Base-by-base conservation (phyloP, 2,888 invertebrate genomes). In the Glaucopsyche alexis region DNA sequence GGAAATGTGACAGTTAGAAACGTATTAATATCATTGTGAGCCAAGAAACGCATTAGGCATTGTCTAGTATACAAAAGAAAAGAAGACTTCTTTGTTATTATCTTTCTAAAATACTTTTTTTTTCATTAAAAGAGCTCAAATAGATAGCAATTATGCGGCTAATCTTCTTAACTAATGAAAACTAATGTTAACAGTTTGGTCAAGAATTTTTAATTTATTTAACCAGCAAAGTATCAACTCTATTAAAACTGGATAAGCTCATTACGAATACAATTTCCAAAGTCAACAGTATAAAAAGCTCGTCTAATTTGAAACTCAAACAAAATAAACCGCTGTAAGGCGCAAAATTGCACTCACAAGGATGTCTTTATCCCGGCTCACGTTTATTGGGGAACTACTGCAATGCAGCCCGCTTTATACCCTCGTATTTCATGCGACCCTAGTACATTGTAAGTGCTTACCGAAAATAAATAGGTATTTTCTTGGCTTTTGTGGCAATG, bases 301-400 rank as follows among this genome's bases (percentile, higher is more conserved):
- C n/a, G 50, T n/a, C 50, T 50, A 50, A 50, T 50, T 50, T 2
- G 7, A 50, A 50, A 7, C n/a, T 50, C 50, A 50, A 50, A n/a
- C 50, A 50, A 50, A 50, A 50, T n/a, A 50, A 50, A 50, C n/a
- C 50, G 50, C 42, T 8, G 7, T 42, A 42, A 42, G 42, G 42
- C 42, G 42, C 5, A 42, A 8, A 42, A 47, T 47, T 55, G 55
- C 19, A 29, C 29, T 29, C 29, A 55, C 4, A 19, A 55, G 19
- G 55, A 29, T 8, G 19, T 55, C 55, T 55, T 55, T 55, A 55
- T 55, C 55, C 55, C 9, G 19, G 55, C 55, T 55, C 19, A 55
- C 55, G 55, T 55, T 55, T 55, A 55, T 55, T 55, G 45, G 66
- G 19, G 55, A 16, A 60, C 11, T 66, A 66, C 66, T 42, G 66